Evolutionary conservation across 2,113 vertebrate genomes (phyloP).

Genomic region (Paratilapia polleni): DNA sequence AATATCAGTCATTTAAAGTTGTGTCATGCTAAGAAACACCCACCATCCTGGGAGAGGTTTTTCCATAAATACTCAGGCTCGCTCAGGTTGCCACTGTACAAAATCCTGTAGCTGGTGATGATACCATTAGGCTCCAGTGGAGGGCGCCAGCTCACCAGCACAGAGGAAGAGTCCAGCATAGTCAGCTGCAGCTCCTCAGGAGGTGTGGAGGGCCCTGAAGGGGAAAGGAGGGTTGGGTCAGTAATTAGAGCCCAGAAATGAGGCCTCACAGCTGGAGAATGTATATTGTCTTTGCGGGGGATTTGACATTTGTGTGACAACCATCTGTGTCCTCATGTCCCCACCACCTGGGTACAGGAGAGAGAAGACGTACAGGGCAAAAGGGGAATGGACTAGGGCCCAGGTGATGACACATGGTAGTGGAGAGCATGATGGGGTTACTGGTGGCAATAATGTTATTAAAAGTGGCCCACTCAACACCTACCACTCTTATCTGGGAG

Average conservation of each 20-base stretch:
- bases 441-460: slow-evolving; percentile 55
- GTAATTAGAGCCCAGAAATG: slow-evolving; percentile 65
- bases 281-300: slow-evolving; percentile 44
- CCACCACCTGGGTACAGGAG: slow-evolving; percentile 64
- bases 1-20: not conserved
- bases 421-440: slow-evolving; percentile 31
- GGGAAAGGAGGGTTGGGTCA: slow-evolving; percentile 43
- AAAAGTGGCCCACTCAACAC: slow-evolving; percentile 19
- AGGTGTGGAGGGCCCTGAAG: slow-evolving; percentile 89
- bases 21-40: slow-evolving; percentile 31
- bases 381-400: slow-evolving; percentile 33
- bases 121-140: slow-evolving; percentile 93
- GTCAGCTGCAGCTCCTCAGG: slow-evolving; percentile 91
- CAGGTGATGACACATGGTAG: slow-evolving; percentile 53
- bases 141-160: slow-evolving; percentile 94
- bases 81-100: slow-evolving; percentile 88
- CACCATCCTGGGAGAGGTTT: slow-evolving; percentile 89
- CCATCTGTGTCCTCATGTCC: slow-evolving; percentile 64
- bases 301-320: slow-evolving; percentile 56
- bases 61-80: slow-evolving; percentile 92
- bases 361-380: slow-evolving; percentile 29
- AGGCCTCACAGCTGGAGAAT: slow-evolving; percentile 56
- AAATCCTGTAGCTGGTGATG: slow-evolving; percentile 89
- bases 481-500: slow-evolving; percentile 35
- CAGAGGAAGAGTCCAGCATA: slow-evolving; percentile 86